Evolutionary conservation across 2,113 vertebrate species (phyloP), one percentile per base, ranked within the genome.

Genomic region (Edolisoma coerulescens): DNA sequence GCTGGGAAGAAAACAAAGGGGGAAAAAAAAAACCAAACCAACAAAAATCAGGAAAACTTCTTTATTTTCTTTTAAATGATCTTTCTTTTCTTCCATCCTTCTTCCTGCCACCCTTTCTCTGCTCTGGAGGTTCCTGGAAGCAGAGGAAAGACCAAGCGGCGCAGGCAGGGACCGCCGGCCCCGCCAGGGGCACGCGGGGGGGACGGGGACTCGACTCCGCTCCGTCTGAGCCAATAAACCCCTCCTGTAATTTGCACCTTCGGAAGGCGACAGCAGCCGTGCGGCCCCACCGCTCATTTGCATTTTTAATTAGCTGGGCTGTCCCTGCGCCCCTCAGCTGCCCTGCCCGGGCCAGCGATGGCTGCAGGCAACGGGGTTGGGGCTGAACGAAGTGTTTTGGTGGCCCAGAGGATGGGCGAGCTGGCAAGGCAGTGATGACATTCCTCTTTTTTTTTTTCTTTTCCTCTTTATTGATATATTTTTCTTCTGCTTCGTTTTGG

Each of bases 261-360:
- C 30, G 21, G 83, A 96, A 96, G 88, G 94, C 15, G 79, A n/a
- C 61, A 87, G 92, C 84, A 85, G 97, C 90, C 89, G 6, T 3
- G 81, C 20, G 57, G 77, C 61, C 97, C 88, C n/a, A 13, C 49
- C 82, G 17, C 56, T 97, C 95, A 97, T 97, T 97, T 97, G 57
- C 96, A 94, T 95, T 97, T 97, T 96, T 97, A 97, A 98, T 98
- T 95, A 97, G 94, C 85, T 75, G 84, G 44, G 89, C 71, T 96
- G 89, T 93, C 93, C 76, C 80, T 70, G 78, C 19, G 41, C 70
- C 84, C 83, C 96, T 44, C 78, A 52, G 90, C 70, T 87, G 84
- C 83, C 93, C 84, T 35, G 94, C 53, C 78, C 32, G 89, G 65
- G 53, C 84, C 49, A 54, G 83, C 1, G 1, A 23, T 3, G 65